Percentiles rank a stretch among this genome's conserved stretches.
These are phyloP conservation scores for Tetranychus truncatus DNA, from an alignment of 2,888 invertebrate species.

Conservation along the genomic window DNA sequence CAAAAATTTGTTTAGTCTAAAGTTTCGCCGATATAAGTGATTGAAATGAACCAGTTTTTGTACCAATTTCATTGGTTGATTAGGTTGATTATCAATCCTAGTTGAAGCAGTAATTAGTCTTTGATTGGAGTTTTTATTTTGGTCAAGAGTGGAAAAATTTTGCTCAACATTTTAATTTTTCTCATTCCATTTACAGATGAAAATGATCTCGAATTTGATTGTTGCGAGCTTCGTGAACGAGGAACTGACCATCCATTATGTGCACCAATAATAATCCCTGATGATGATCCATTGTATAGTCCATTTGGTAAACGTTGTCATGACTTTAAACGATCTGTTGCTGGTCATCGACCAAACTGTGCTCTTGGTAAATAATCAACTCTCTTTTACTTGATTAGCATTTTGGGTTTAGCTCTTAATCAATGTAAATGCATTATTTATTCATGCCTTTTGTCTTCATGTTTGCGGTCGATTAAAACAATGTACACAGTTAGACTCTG, in stretches of 20 bases:
- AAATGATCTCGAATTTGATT: slow-evolving; percentile 24
- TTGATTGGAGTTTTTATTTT: too few relatives aligned
- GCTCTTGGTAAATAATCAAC: slow-evolving; percentile 46
- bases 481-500: too few relatives aligned
- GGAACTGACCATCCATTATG: slow-evolving; percentile 50
- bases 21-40: too few relatives aligned
- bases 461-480: not conserved
- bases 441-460: not conserved
- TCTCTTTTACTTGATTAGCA: not conserved
- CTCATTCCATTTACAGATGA: slow-evolving; percentile 15
- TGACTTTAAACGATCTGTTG: slow-evolving; percentile 58
- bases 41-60: too few relatives aligned
- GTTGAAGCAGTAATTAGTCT: too few relatives aligned
- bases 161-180: not conserved
- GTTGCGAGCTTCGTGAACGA: slow-evolving; percentile 20
- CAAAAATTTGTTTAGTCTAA: too few relatives aligned
- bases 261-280: slow-evolving; percentile 47
- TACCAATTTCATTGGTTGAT: too few relatives aligned
- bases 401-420: not conserved
- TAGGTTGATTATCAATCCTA: too few relatives aligned
- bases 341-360: slow-evolving; percentile 52
- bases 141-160: too few relatives aligned
- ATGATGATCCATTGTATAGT: slow-evolving; percentile 67
- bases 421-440: not conserved
- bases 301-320: slow-evolving; percentile 53